These are phyloP conservation scores for Mungos mungo DNA, from an alignment of 2,113 vertebrate genomes.

Conservation along the genomic window DNA sequence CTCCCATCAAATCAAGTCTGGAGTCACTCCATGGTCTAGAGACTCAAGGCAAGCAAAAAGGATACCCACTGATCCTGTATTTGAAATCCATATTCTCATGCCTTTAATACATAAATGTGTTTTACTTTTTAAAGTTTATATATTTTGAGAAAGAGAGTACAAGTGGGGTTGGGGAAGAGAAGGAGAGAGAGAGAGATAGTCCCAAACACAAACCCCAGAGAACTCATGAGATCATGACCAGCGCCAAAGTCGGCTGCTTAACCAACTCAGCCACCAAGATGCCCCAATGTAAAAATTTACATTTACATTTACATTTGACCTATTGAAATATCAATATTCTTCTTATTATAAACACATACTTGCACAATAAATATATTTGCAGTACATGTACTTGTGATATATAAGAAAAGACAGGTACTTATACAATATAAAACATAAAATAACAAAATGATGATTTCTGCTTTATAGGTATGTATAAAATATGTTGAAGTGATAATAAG, in stretches of 20 bases:
- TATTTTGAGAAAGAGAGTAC: no score
- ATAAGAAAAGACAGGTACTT: neutral
- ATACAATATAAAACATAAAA: neutral
- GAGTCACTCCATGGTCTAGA: neutral
- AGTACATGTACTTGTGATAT: neutral
- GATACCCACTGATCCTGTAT: neutral
- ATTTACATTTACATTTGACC: neutral
- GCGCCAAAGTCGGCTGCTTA: no score
- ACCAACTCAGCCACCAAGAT: no score
- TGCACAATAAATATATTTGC: neutral
- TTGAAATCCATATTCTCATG: constrained; percentile 13
- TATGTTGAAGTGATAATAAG: neutral
- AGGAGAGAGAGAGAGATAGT: no score
- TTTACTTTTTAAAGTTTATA: no score
- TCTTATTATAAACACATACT: neutral
- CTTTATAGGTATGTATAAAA: neutral
- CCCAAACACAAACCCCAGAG: no score
- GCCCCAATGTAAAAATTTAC: neutral
- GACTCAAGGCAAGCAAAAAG: neutral
- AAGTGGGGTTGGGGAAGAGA: no score
- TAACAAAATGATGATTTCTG: neutral
- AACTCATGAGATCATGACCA: no score
- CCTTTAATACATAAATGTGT: neutral
- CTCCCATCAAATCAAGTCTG: constrained; percentile 3
- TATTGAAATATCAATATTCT: neutral